Evolutionary conservation across 2,113 vertebrate species (phyloP).

Genomic region (Myotis brandtii): DNA sequence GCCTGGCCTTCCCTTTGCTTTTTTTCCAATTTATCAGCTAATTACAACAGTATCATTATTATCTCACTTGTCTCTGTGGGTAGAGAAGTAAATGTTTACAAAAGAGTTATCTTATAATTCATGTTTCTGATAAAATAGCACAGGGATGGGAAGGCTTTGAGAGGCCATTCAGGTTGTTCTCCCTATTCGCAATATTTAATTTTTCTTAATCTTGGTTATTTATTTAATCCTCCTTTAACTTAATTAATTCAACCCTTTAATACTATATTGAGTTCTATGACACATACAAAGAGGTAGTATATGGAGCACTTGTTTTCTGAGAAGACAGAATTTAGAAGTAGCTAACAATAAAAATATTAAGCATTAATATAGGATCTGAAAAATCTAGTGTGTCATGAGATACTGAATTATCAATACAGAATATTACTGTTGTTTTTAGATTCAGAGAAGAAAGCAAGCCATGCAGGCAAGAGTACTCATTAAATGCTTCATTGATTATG

Average conservation of each 20-base stretch:
- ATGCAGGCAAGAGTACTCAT: not conserved
- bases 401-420: not conserved
- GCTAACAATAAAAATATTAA: not conserved
- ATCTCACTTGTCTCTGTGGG: not conserved
- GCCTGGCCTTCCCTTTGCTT: not conserved
- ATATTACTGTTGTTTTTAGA: not conserved
- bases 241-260: not conserved
- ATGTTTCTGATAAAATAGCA: not conserved
- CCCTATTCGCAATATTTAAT: conserved; percentile 4
- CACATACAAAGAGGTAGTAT: not conserved
- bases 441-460: conserved; percentile 12
- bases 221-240: not conserved
- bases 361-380: not conserved
- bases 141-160: not conserved
- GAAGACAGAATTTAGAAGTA: not conserved
- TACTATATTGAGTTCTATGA: not conserved
- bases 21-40: not conserved
- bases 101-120: not conserved
- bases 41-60: not conserved
- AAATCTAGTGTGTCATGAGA: not conserved
- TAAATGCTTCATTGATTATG: not conserved
- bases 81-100: not conserved
- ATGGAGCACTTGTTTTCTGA: not conserved
- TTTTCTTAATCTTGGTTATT: not conserved
- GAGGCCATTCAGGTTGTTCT: not conserved